Evolutionary conservation across 2,113 vertebrate species (phyloP), one percentile per base, ranked within the genome.

Genomic region (Neomonachus schauinslandi): DNA sequence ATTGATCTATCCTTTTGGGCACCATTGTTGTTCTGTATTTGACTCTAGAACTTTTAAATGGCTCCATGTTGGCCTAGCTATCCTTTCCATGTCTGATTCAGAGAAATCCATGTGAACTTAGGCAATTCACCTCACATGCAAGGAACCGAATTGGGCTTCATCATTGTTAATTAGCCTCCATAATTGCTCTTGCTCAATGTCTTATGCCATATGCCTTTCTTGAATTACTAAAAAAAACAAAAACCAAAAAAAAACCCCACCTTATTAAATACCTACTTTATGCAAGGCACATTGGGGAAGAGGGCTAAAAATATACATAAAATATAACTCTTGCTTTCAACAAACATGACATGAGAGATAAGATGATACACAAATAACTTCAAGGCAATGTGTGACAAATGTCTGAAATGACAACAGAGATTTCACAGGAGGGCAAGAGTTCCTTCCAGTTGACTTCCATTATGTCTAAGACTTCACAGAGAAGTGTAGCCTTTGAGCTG

Each of bases 321-420:
- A 91, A 65, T 5, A 13, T 72, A 42, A 61, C 19, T 65, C 90
- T 61, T 86, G 91, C 55, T 91, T 71, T 97, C 65, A 89, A 72
- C 13, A 81, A 91, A 55, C 16, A 24, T 79, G 55, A 39, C 42
- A 49, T 74, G 31, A 89, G 46, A 72, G 11, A 39, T 19, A n/a
- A 51, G 13, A 71, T 74, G 85, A 49, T 39, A 39, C 6, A 46
- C 55, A 74, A 91, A 80, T 14, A 26, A 26, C 24, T 22, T 26
- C 9, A 77, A 46, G 28, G 46, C 59, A 42, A 9, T 3, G 22
- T 36, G 5, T 46, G 86, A 24, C 31, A 84, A 61, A 51, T 69
- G 63, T 7, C 71, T 46, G 22, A 61, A 76, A n/a, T 31, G 65
- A 59, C 19, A 39, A 15, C 49, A 67, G 19, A 77, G 80, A 83